Conservation (phyloP, 2,888 invertebrate species). For the Cheiracanthium punctorium region DNA sequence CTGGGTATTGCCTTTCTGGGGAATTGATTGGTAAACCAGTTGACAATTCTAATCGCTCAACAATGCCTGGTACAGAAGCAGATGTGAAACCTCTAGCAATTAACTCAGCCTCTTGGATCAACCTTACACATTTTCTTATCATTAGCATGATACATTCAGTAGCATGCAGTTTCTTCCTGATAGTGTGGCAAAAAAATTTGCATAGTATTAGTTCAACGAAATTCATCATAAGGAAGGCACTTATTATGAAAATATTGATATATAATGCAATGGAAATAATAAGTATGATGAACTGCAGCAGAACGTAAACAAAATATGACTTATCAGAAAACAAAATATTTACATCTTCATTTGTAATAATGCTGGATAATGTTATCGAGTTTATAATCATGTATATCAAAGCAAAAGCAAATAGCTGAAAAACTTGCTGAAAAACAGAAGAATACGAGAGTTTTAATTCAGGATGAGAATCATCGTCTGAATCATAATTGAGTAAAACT, state of each 20-base stretch:
- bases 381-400: neutral
- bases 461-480: neutral
- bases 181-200: neutral
- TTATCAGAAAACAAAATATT: neutral
- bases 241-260: neutral
- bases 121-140: constrained; percentile 35
- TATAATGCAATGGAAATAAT: neutral
- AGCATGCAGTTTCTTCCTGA: neutral
- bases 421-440: neutral
- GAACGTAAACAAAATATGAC: neutral
- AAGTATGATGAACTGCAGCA: neutral
- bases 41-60: constrained; percentile 44
- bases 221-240: neutral
- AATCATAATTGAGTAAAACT: neutral
- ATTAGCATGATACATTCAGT: neutral
- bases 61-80: constrained; percentile 27
- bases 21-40: constrained; percentile 43
- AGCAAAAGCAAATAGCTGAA: neutral
- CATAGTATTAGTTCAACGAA: neutral
- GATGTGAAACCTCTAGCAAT: constrained; percentile 62
- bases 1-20: constrained; percentile 37
- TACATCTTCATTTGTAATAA: neutral
- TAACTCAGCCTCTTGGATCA: constrained; percentile 64
- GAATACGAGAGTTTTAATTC: neutral
- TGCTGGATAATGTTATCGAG: neutral